phyloP scores from a whole-genome alignment of 92 coral and sea anemone genomes.

The Actinernus sp. region DNA sequence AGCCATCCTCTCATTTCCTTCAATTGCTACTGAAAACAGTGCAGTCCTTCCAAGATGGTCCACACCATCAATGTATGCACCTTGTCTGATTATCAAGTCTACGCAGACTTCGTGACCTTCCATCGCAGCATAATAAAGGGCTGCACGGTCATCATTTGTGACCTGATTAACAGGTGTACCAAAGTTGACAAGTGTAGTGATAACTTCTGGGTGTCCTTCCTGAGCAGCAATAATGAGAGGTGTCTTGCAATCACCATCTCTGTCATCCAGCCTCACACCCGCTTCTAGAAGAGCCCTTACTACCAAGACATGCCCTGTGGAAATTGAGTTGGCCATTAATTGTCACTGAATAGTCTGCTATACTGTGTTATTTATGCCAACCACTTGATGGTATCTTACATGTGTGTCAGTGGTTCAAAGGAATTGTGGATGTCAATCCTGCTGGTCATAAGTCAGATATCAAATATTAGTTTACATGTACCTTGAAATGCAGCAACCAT shows the following conservation, averaged over 20 bases:
- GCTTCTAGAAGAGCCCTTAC: conserved; percentile 72
- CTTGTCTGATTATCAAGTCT: conserved; percentile 67
- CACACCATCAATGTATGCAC: conserved; percentile 72
- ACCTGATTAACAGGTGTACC: conserved; percentile 83
- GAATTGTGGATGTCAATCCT: too few relatives aligned
- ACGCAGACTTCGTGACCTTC: conserved; percentile 89
- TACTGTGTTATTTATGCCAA: too few relatives aligned
- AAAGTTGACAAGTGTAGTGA: conserved; percentile 70
- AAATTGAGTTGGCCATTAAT: too few relatives aligned
- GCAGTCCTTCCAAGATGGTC: conserved; percentile 92
- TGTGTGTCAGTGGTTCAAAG: too few relatives aligned
- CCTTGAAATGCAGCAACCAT: conserved; percentile 97
- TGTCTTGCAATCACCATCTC: conserved; percentile 78
- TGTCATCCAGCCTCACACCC: conserved; percentile 65
- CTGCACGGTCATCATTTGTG: conserved; percentile 87
- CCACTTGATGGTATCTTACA: too few relatives aligned
- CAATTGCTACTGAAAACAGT: conserved; percentile 79
- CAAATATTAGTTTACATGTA: conserved; percentile 8
- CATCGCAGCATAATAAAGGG: conserved; percentile 85
- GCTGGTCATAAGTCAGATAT: too few relatives aligned
- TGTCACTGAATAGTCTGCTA: too few relatives aligned
- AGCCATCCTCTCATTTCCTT: conserved; percentile 87
- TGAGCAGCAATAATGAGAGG: conserved; percentile 95
- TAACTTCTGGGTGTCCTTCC: conserved; percentile 78
- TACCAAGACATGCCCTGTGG: conserved; percentile 73